phyloP scores from a whole-genome alignment of 2,888 invertebrate genomes.

The Tridacna crocea region DNA sequence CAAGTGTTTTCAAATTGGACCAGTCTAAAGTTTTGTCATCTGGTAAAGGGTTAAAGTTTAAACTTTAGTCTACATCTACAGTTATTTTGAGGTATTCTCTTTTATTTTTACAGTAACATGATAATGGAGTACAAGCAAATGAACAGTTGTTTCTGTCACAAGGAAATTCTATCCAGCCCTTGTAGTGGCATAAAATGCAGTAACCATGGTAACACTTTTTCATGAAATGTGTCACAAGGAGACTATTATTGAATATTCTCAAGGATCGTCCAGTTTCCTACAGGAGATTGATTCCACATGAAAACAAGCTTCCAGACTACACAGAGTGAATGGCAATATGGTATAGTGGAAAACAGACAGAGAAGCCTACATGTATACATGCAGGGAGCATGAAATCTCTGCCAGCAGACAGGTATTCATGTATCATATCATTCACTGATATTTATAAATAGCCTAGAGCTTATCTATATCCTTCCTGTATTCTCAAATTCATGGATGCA shows the following conservation, averaged over 20 bases:
- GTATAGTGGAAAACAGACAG: background rate
- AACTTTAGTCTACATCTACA: no score
- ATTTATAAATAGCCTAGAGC: background rate
- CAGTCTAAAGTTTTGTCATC: no score
- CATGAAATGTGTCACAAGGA: background rate
- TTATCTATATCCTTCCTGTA: background rate
- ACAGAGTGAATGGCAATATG: slow-evolving; percentile 1
- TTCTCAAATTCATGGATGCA: background rate
- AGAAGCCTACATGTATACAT: background rate
- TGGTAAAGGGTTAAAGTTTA: no score
- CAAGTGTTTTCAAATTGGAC: no score
- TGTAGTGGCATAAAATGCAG: background rate
- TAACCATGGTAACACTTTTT: background rate
- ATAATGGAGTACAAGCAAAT: no score
- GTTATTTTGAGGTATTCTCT: no score
- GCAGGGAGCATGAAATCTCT: background rate
- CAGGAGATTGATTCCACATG: background rate
- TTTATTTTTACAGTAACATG: no score
- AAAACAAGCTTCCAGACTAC: slow-evolving; percentile 2
- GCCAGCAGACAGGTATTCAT: background rate
- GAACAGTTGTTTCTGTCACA: no score
- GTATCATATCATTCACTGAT: background rate
- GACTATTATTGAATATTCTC: slow-evolving; percentile 1
- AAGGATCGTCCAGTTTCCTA: background rate
- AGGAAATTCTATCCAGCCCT: no score